Base-by-base conservation (phyloP, 2,797 vertebrate genomes). In the Pterois miles region DNA sequence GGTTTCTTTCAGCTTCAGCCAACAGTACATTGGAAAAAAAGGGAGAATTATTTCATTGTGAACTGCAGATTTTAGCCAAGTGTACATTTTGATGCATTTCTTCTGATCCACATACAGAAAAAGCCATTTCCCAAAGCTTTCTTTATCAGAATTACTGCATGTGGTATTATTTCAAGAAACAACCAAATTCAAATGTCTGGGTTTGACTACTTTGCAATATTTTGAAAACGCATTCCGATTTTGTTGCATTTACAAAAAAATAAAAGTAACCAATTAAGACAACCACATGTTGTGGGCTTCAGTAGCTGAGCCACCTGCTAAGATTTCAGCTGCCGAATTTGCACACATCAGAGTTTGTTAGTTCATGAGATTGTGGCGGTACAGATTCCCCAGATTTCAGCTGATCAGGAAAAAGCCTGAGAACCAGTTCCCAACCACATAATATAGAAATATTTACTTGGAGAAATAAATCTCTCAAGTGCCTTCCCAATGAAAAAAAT, bases 1-100 rank as follows among this genome's bases (percentile, higher is more conserved):
- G 94, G 86, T 89, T 94, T 88, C 89, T 94, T 92, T 93, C 85
- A 91, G 92, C 86, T 89, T 90, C 86, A 89, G 84, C 89, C 90
- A 80, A 89, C 75, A 82, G 76, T 46, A 56, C 71, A 71, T 65
- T 31, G 60, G 48, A 83, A 71, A 62, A 70, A 76, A 80, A 34
- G 53, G n/a, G 84, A 86, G 66, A 87, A 89, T 83, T 66, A 6
- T 86, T 86, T 91, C 76, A 79, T 66, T 92, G 78, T 87, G 71
- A 85, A 86, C 74, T 73, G 88, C 80, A 90, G 85, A 89, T 86
- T 76, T 91, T 77, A 86, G 74, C 82, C 74, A 85, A 89, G 80
- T 82, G 80, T 84, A 77, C 76, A 91, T 82, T 89, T 71, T 82
- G 71, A 90, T 83, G 67, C 59, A 64, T 73, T 82, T 74, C 71